Conservation (phyloP, 1,140 invertebrate species). For the Hycleus phaleratus region DNA sequence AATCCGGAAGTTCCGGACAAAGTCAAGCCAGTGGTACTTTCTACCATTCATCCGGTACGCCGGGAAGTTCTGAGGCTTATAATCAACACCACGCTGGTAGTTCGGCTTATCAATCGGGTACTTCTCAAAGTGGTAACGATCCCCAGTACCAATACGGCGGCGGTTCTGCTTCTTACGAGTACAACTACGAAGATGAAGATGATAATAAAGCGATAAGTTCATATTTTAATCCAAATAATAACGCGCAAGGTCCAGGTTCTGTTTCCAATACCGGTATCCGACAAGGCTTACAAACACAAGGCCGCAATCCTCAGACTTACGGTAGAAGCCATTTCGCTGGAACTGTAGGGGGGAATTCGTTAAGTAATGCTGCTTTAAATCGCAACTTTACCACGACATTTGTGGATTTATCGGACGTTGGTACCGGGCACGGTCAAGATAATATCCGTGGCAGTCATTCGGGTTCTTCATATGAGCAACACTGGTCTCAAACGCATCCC, state of each 20-base stretch:
- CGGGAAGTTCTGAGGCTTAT: background rate
- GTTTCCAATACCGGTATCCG: too few relatives aligned
- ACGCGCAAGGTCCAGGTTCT: background rate
- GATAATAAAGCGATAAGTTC: background rate
- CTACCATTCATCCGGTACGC: background rate
- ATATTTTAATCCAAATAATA: background rate
- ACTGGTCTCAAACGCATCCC: background rate
- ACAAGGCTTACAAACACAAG: too few relatives aligned
- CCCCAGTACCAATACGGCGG: background rate
- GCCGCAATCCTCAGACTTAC: too few relatives aligned
- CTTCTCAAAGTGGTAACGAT: background rate
- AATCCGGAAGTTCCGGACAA: background rate
- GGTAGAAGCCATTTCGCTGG: background rate
- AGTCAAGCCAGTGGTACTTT: background rate
- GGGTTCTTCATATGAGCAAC: background rate
- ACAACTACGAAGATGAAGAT: background rate
- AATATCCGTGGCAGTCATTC: too few relatives aligned
- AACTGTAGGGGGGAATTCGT: background rate
- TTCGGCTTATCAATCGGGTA: background rate
- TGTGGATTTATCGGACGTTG: too few relatives aligned
- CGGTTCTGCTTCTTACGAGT: background rate
- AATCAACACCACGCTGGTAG: background rate
- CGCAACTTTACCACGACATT: background rate
- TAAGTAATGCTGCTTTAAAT: background rate
- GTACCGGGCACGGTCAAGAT: too few relatives aligned